Evolutionary conservation across 2,888 invertebrate genomes (phyloP), one percentile per base, ranked within the genome.

Genomic region (Lordiphosa andalusiaca): DNA sequence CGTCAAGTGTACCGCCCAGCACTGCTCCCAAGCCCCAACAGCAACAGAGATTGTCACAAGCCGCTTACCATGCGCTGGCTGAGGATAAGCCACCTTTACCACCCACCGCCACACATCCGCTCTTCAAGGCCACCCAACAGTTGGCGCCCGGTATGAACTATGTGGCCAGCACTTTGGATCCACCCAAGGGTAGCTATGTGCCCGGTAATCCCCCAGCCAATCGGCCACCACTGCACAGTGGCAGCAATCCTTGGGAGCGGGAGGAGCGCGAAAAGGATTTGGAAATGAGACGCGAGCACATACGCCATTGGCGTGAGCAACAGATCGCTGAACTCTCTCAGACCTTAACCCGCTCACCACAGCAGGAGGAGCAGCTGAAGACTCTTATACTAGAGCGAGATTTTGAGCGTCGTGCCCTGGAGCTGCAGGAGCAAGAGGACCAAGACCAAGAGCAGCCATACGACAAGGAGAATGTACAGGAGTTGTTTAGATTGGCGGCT

Each of bases 321-420:
- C 96, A 96, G 86, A 97, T 98, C 65, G 91, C 92, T 0, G 95
- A 96, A 72, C 90, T 98, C 52, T 92, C 95, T 69, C 90, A 92
- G 1, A 87, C 95, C 59, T 91, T 93, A 13, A 91, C 92, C 49
- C 92, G 96, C 54, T 93, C 94, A 3, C 90, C 93, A 0, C 95
- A 94, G 75, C 97, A 97, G 87, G 96, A 95, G 71, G 97, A 97
- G 86, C 96, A 96, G 84, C 90, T 97, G 13, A 92, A 96, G 54
- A 94, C 96, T n/a, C 90, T 98, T 54, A 94, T 95, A 69, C 91
- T 98, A n/a, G 98, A 98, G 87, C 92, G 95, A 61, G 98, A 98
- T 90, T 98, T 98, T 88, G 97, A 98, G 87, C 92, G 96, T 48
- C 91, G 98, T 46, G 97, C 97, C 3, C 94, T 95, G 85, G 96